Base-by-base conservation (phyloP, 2,113 vertebrate species). In the Coracopsis vasa region DNA sequence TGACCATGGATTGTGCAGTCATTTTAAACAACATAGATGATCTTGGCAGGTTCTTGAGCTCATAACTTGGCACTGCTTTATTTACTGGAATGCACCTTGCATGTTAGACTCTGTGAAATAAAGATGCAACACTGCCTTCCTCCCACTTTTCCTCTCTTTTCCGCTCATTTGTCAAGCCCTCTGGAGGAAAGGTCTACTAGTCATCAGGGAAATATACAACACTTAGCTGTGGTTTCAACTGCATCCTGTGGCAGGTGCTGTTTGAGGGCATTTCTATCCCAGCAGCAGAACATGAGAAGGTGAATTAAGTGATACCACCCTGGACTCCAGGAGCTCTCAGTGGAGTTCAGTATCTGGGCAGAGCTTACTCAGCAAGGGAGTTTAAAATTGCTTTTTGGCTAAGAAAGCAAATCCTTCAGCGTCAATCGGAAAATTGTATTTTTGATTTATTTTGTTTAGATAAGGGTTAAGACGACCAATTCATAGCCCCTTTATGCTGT, bases 371-470 rank as follows among this genome's bases (percentile, higher is more conserved):
- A 66, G 82, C 66, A 81, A 85, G 88, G 77, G 85, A 80, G 78
- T 80, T 95, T 95, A 86, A 96, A 95, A 94, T 94, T 96, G 83
- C 90, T 71, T 96, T 95, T 95, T 95, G 88, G 92, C 93, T 95
- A 75, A 72, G 78, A 94, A 97, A 95, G 74, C 69, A 96, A 96
- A 95, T 88, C 92, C 92, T 97, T 95, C 95, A 93, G 65, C 13
- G 42, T 96, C 92, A 91, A 90, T 95, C 15, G 77, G 94, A 93
- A 97, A 95, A 95, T 95, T 95, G 81, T 74, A 80, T 92, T 90
- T 92, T 78, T 95, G 84, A 94, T 95, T 97, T 95, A 97, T 96
- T 96, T 95, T 95, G 69, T 98, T 95, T 96, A 96, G 94, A 94
- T 91, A 97, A 96, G 95, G 71, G 89, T 93, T 95, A 96, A 94